Conservation (phyloP, 2,888 invertebrate species). For the Sinelater perroti region DNA sequence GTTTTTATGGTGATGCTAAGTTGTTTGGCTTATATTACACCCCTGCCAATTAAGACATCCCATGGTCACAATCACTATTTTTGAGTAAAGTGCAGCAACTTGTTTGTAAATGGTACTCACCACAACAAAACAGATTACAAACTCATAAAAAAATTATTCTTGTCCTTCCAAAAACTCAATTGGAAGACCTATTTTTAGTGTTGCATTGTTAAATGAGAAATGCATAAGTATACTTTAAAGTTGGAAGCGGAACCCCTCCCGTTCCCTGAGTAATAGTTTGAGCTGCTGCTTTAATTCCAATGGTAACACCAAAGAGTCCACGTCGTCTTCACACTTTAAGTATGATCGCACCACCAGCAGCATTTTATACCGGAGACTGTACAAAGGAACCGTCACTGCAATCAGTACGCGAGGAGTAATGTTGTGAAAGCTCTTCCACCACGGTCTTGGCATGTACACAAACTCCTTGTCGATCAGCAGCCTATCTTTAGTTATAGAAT, state of each 20-base stretch:
- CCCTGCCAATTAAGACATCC: too few relatives aligned
- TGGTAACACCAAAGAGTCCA: slow-evolving; percentile 61
- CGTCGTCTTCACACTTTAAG: slow-evolving; percentile 55
- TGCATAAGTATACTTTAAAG: too few relatives aligned
- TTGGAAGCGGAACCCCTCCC: slow-evolving; percentile 31
- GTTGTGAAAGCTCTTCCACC: slow-evolving; percentile 42
- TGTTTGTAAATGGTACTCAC: too few relatives aligned
- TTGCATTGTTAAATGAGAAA: too few relatives aligned
- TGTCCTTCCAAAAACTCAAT: too few relatives aligned
- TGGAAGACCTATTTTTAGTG: too few relatives aligned
- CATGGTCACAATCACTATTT: too few relatives aligned
- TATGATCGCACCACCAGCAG: slow-evolving; percentile 61
- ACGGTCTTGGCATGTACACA: slow-evolving; percentile 62
- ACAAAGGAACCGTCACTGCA: slow-evolving; percentile 64
- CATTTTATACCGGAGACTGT: slow-evolving; percentile 62
- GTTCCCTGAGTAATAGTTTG: slow-evolving; percentile 44
- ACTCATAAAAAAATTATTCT: too few relatives aligned
- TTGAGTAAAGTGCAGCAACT: too few relatives aligned
- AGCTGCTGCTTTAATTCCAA: slow-evolving; percentile 59
- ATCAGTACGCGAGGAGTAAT: slow-evolving; percentile 56
- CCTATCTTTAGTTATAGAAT: slow-evolving; percentile 73
- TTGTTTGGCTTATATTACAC: too few relatives aligned
- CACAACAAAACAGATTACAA: too few relatives aligned
- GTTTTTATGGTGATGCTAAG: too few relatives aligned
- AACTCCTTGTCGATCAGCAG: slow-evolving; percentile 65